phyloP scores from a whole-genome alignment of 2,888 invertebrate species.

The Pyrochroa serraticornis region DNA sequence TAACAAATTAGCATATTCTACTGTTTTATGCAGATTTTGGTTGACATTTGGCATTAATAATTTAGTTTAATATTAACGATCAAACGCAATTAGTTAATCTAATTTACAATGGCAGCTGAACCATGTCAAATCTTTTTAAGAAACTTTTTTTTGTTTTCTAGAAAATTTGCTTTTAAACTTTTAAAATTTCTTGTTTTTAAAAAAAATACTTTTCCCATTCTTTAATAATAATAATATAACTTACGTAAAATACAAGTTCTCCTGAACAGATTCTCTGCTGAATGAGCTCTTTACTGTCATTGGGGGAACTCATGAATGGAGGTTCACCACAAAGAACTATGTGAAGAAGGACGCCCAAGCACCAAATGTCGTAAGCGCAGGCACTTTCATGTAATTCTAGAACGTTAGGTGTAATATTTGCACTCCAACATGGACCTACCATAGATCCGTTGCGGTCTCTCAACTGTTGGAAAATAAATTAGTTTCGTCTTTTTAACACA shows the following conservation, averaged over 20 bases:
- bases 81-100: no score
- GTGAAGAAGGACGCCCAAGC: constrained; percentile 93
- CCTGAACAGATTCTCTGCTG: constrained; percentile 92
- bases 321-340: constrained; percentile 91
- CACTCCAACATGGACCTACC: constrained; percentile 99
- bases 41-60: no score
- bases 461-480: constrained; percentile 44
- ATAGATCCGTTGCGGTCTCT: constrained; percentile 71
- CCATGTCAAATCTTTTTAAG: no score
- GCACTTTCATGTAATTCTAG: constrained; percentile 97
- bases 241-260: constrained; percentile 68
- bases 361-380: constrained; percentile 99
- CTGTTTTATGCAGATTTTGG: no score
- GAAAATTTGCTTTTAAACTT: no score
- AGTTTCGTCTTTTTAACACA: neutral
- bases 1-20: no score
- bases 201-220: neutral
- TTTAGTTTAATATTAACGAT: no score
- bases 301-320: constrained; percentile 73
- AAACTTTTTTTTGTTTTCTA: no score
- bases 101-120: no score
- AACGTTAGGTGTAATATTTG: constrained; percentile 97
- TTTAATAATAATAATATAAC: constrained; percentile 2
- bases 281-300: constrained; percentile 85
- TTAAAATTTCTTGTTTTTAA: no score